Evolutionary conservation across 2,888 invertebrate genomes (phyloP).

Genomic region (Cephus nigrinus): DNA sequence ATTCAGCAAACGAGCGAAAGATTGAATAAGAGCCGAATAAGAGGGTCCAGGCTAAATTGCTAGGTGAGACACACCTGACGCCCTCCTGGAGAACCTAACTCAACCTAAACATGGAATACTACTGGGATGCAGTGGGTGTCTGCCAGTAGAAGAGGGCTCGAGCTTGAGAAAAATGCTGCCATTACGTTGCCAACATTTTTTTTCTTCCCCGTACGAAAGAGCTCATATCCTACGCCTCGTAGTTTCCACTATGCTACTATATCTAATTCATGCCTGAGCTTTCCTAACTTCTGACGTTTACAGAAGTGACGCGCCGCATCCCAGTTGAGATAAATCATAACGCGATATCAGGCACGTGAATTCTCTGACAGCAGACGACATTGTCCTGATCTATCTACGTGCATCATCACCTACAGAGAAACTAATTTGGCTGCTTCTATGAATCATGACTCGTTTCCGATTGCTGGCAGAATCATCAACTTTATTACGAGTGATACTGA

Average conservation of each 20-base stretch:
- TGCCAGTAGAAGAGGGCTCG: neutral
- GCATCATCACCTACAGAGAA: neutral
- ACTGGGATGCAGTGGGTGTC: neutral
- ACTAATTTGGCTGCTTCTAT: neutral
- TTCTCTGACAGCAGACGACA: neutral
- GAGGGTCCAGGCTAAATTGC: conserved; percentile 43
- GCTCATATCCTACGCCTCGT: neutral
- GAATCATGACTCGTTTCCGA: neutral
- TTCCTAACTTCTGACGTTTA: neutral
- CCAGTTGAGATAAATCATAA: neutral
- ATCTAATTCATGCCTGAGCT: neutral
- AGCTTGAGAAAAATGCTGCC: conserved; percentile 17
- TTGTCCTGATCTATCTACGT: neutral
- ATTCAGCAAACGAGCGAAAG: conserved; percentile 44
- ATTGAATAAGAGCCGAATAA: conserved; percentile 52
- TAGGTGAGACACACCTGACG: conserved; percentile 41
- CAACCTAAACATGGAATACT: neutral
- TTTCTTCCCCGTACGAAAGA: neutral
- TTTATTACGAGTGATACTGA: neutral
- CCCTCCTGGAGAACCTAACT: conserved; percentile 14
- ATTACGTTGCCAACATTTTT: conserved; percentile 8
- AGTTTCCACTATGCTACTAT: neutral
- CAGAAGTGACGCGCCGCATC: too few relatives aligned
- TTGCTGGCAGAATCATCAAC: neutral
- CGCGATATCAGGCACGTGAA: neutral